These are phyloP conservation scores for Acleris literana DNA, from an alignment of 2,888 invertebrate genomes.

Conservation along the genomic window DNA sequence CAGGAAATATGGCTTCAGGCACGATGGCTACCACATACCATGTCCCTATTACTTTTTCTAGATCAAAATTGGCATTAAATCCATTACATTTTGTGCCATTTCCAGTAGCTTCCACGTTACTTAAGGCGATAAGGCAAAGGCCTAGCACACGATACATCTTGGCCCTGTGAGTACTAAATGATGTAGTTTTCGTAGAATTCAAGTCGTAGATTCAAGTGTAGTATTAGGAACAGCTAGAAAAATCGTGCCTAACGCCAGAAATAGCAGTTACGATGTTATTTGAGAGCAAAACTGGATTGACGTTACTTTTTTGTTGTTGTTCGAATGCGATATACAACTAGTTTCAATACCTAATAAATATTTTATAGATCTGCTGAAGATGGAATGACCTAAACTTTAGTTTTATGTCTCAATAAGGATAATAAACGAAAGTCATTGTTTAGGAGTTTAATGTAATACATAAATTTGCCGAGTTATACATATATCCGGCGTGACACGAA, in stretches of 20 bases:
- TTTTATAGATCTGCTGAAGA: too few species aligned
- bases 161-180: conserved; percentile 19
- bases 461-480: too few species aligned
- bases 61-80: conserved; percentile 62
- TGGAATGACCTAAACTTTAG: too few species aligned
- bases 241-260: not conserved
- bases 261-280: not conserved
- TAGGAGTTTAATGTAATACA: too few species aligned
- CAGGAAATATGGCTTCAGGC: conserved; percentile 66
- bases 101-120: conserved; percentile 44
- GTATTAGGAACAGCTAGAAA: conserved; percentile 9
- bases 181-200: conserved; percentile 4
- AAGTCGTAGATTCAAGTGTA: conserved; percentile 4
- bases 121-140: conserved; percentile 42
- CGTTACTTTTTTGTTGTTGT: too few species aligned
- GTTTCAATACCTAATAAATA: too few species aligned
- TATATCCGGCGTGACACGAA: too few species aligned
- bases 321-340: too few species aligned
- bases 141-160: conserved; percentile 48
- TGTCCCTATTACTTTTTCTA: conserved; percentile 58
- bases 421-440: too few species aligned
- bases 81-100: conserved; percentile 55
- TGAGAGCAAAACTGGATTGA: too few species aligned
- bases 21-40: conserved; percentile 73
- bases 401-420: too few species aligned